phyloP scores from a whole-genome alignment of 2,113 vertebrate species.

The Chionis minor region DNA sequence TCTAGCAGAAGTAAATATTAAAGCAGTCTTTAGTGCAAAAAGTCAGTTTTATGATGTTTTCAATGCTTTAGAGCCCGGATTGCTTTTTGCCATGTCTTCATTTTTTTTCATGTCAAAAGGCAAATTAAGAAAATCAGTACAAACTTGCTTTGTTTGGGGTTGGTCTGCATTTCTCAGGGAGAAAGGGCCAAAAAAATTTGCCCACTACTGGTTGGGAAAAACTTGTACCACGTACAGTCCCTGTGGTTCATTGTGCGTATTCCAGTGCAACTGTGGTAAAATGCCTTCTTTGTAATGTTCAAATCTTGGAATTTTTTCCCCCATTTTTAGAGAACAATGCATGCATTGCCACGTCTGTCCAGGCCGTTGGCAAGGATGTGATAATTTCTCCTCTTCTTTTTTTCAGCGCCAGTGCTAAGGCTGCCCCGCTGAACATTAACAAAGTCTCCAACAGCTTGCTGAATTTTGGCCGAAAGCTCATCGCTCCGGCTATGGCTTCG shows the following conservation, averaged over 20 bases:
- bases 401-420: slow-evolving; percentile 77
- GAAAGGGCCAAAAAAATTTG: background rate
- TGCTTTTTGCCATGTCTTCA: background rate
- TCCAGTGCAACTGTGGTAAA: background rate
- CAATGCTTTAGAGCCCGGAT: background rate
- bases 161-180: background rate
- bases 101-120: background rate
- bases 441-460: slow-evolving; percentile 96
- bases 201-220: background rate
- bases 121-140: background rate
- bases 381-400: background rate
- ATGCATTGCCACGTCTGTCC: background rate
- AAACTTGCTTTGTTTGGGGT: background rate
- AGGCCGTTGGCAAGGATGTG: background rate
- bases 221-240: too few relatives aligned
- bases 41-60: background rate
- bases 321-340: background rate
- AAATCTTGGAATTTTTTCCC: background rate
- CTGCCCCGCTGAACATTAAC: slow-evolving; percentile 92
- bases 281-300: background rate
- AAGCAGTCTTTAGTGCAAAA: background rate
- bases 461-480: slow-evolving; percentile 94
- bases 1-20: background rate
- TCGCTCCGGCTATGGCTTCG: slow-evolving; percentile 84
- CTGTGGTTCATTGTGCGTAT: background rate